Evolutionary conservation across 2,113 vertebrate genomes (phyloP).

Genomic region (Corvus hawaiiensis): DNA sequence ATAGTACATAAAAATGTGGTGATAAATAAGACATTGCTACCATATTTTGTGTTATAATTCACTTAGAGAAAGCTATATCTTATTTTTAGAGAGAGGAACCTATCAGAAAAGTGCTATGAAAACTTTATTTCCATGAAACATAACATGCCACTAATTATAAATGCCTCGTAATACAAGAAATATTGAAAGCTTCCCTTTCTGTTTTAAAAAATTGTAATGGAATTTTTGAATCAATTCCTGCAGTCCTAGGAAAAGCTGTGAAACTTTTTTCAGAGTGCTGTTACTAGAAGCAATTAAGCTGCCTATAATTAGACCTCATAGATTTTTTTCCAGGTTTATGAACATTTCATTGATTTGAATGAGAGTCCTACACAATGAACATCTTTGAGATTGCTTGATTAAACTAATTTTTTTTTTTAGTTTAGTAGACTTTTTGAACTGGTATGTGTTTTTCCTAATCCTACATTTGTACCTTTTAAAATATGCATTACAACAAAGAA

Average conservation of each 20-base stretch:
- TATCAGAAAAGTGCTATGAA: neutral
- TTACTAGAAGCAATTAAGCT: neutral
- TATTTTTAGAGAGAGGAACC: neutral
- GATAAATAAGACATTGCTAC: neutral
- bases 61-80: neutral
- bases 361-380: neutral
- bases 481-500: neutral
- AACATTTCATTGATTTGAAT: neutral
- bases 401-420: neutral
- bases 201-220: neutral
- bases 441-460: neutral
- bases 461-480: neutral
- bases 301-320: neutral
- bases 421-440: neutral
- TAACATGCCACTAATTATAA: neutral
- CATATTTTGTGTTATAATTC: neutral
- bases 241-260: neutral
- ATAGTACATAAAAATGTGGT: neutral
- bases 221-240: neutral
- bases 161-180: neutral
- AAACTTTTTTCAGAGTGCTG: neutral
- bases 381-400: neutral
- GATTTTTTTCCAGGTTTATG: neutral
- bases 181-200: neutral
- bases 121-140: neutral